Evolutionary conservation across 2,888 invertebrate species (phyloP).

Genomic region (Tetheella fluctuosa): DNA sequence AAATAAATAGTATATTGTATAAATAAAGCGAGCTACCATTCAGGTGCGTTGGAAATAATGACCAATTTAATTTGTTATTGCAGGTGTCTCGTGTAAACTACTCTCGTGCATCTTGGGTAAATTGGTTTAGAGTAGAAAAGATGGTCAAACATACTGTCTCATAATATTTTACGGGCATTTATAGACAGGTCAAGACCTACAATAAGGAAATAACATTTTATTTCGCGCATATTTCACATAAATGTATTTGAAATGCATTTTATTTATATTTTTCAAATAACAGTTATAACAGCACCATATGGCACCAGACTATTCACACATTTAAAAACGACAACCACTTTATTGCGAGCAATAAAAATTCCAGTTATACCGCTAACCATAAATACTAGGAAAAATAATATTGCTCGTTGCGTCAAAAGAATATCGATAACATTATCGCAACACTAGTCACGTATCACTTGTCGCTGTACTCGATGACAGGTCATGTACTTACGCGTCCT

Average conservation of each 20-base stretch:
- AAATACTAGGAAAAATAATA: constrained; percentile 48
- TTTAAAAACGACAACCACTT: constrained; percentile 16
- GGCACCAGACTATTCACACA: constrained; percentile 14
- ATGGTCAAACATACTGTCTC: neutral
- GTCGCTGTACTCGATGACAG: constrained; percentile 36
- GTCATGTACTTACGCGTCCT: constrained; percentile 20
- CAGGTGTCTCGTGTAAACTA: neutral
- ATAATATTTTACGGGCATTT: constrained; percentile 1
- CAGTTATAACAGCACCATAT: constrained; percentile 8
- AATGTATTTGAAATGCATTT: constrained; percentile 6
- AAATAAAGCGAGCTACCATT: neutral
- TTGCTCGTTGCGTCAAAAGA: constrained; percentile 38
- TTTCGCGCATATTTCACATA: neutral
- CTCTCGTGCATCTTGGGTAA: neutral
- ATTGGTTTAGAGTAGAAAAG: neutral
- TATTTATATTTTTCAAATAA: constrained; percentile 5
- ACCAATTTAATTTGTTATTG: constrained; percentile 8
- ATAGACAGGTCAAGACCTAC: constrained; percentile 1
- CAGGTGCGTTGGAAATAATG: constrained; percentile 6
- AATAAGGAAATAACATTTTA: constrained; percentile 4
- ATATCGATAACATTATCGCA: constrained; percentile 46
- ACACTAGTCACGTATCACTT: constrained; percentile 49
- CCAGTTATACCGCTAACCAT: constrained; percentile 43
- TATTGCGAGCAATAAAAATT: constrained; percentile 36
- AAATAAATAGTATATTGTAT: constrained; percentile 6